Percentiles rank a stretch among this genome's conserved stretches.
phyloP scores from a whole-genome alignment of 2,113 vertebrate species.

The Lagopus muta region DNA sequence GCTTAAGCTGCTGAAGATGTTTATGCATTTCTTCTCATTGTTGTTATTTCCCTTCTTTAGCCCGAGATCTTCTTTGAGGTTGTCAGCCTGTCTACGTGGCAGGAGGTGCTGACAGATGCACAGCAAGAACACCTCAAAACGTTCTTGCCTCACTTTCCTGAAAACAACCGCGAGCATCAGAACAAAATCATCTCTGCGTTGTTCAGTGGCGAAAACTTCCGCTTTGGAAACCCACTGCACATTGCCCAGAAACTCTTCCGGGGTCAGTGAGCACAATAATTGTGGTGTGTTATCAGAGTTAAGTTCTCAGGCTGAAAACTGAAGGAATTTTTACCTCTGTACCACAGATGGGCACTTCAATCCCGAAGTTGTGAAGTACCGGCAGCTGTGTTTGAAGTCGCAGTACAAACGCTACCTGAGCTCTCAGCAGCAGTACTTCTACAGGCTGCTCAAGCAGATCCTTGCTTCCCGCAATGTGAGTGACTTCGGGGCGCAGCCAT shows the following conservation, averaged over 20 bases:
- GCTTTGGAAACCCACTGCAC: conserved; percentile 93
- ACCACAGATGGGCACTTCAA: conserved; percentile 93
- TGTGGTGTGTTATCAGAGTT: accelerated
- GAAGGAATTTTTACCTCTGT: neutral
- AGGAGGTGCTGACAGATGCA: conserved; percentile 87
- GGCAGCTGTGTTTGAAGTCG: conserved; percentile 92
- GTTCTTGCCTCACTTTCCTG: conserved; percentile 90
- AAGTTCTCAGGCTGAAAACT: neutral
- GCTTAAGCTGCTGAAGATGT: neutral
- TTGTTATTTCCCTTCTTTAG: conserved; percentile 67
- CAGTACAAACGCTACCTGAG: conserved; percentile 91
- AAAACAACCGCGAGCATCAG: conserved; percentile 85
- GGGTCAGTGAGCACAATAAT: conserved; percentile 72
- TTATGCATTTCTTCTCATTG: neutral
- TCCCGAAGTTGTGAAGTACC: conserved; percentile 96
- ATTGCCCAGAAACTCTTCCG: conserved; percentile 94
- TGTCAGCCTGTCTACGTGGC: conserved; percentile 92
- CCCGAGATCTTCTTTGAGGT: conserved; percentile 96
- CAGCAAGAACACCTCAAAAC: conserved; percentile 92
- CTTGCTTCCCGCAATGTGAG: conserved; percentile 93
- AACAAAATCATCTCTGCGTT: conserved; percentile 81
- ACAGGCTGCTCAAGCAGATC: conserved; percentile 92
- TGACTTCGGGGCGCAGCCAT: accelerated
- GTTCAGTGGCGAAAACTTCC: conserved; percentile 89
- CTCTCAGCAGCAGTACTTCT: conserved; percentile 95